These are phyloP conservation scores for Puntigrus tetrazona DNA, from an alignment of 2,113 vertebrate species.

Conservation along the genomic window DNA sequence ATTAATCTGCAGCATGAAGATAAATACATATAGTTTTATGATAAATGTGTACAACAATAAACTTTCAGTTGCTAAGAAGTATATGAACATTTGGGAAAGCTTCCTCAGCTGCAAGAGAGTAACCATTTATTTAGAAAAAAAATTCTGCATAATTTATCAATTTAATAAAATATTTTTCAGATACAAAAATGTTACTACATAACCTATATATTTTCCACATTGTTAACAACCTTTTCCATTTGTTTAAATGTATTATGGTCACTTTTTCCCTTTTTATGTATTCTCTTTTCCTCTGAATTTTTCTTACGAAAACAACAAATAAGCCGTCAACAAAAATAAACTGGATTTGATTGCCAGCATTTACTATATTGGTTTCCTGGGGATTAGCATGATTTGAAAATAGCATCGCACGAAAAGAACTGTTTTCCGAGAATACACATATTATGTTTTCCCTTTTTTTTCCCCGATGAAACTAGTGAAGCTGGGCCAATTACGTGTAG, in stretches of 20 bases:
- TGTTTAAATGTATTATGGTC: not conserved
- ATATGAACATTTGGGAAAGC: not conserved
- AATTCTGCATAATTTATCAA: not conserved
- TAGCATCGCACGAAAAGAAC: not conserved
- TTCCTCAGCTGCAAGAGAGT: not conserved
- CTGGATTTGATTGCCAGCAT: constrained; percentile 6
- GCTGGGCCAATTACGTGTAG: not conserved
- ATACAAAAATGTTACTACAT: too few relatives aligned
- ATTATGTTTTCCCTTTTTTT: not conserved
- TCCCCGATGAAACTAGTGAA: not conserved
- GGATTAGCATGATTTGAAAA: constrained; percentile 29
- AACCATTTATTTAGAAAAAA: not conserved
- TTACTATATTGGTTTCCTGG: not conserved
- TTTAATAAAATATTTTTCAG: not conserved
- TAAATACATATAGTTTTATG: not conserved
- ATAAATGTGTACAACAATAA: not conserved
- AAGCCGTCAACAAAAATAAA: not conserved
- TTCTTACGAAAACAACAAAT: not conserved
- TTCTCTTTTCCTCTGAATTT: not conserved
- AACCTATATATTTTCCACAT: not conserved
- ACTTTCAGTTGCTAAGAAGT: not conserved
- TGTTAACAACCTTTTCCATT: too few relatives aligned
- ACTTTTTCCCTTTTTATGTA: not conserved
- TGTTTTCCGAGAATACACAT: not conserved
- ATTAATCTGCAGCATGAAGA: not conserved